Evolutionary conservation across 2,113 vertebrate species (phyloP), one percentile per base, ranked within the genome.

Genomic region (Ancistrus triradiatus): DNA sequence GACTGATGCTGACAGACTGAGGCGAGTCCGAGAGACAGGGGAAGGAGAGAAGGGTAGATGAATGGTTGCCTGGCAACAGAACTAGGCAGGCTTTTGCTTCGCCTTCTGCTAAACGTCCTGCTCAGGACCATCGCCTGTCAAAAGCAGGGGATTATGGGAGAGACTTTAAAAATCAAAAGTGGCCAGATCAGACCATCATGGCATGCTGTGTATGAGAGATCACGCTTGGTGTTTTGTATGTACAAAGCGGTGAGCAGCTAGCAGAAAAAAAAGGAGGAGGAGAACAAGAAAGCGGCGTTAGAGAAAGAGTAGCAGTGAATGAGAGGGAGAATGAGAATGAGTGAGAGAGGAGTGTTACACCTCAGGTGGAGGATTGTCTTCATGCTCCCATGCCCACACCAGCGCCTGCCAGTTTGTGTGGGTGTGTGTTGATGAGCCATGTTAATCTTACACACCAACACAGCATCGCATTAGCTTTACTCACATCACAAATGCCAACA

Each of bases 21-120:
- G 31, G 66, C 31, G 38, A 68, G 64, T 44, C 51, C 47, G 50
- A 63, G 52, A 63, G 64, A 33, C 13, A 19, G 51, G 44, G 40
- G 50, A 48, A 33, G 35, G 37, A 40, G 47, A 47, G 15, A 27
- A n/a, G 68, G 68, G 25, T 68, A 75, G 72, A 75, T 78, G 70
- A 80, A 72, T 68, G 75, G 79, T 83, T 80, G 75, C 81, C 48
- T 70, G 75, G 81, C 78, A 83, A 83, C 81, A 81, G 63, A 74
- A 72, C 66, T 66, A 76, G 71, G 72, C 72, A 68, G 72, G 70
- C 68, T 15, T 18, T 42, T 37, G 43, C 42, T 66, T 19, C 15
- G 51, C 70, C 69, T 74, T 64, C 63, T 70, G 51, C 42, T 55
- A 24, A 57, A 10, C 44, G 72, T 64, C 66, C 69, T 48, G 64